These are phyloP conservation scores for Zeus faber DNA, from an alignment of 2,113 vertebrate genomes.

Conservation along the genomic window DNA sequence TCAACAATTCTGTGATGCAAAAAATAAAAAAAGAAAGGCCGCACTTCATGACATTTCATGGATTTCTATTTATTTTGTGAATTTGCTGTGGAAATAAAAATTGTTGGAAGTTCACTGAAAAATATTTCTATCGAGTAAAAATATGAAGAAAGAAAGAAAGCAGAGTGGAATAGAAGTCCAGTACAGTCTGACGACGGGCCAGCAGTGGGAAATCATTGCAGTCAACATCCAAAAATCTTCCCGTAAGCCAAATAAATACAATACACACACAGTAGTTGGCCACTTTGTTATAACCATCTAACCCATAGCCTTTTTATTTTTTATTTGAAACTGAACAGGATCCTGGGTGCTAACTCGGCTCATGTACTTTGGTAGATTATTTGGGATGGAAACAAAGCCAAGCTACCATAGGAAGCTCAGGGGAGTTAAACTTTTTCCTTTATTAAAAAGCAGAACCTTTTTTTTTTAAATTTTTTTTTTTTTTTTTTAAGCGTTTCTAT, in stretches of 20 bases:
- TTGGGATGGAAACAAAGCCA: no score
- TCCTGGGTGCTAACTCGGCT: no score
- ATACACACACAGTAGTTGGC: neutral
- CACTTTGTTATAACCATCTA: neutral
- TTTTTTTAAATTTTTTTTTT: no score
- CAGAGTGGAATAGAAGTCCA: no score
- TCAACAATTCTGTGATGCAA: slow-evolving; percentile 3
- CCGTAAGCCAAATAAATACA: slow-evolving; percentile 23
- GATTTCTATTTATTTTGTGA: slow-evolving; percentile 23
- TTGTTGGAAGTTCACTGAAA: neutral
- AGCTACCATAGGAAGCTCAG: no score
- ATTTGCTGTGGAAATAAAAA: neutral
- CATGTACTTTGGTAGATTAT: no score
- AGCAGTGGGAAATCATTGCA: neutral
- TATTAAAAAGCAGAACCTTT: no score
- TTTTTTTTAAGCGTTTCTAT: no score
- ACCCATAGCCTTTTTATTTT: neutral
- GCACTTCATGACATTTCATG: neutral
- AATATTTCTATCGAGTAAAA: no score
- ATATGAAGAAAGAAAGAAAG: no score
- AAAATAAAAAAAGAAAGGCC: slow-evolving; percentile 4
- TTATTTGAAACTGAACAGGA: neutral
- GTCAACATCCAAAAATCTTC: slow-evolving; percentile 1
- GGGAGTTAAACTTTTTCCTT: no score
- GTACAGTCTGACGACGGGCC: no score